Evolutionary conservation across 2,888 invertebrate genomes (phyloP).

Genomic region (Stictocephala bisonia): DNA sequence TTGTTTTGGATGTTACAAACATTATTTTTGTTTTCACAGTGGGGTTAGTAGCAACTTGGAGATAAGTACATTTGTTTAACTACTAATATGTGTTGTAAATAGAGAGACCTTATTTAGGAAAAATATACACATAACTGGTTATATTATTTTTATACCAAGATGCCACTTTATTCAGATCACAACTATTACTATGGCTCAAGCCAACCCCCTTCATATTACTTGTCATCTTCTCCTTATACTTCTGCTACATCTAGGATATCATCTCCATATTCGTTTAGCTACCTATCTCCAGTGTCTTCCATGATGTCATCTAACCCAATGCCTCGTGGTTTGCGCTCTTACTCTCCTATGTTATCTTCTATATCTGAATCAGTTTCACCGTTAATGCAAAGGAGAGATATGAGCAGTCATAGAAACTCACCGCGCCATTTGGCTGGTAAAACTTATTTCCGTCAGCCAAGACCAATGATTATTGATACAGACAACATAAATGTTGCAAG

Average conservation of each 20-base stretch:
- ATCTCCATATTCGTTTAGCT: slow-evolving; percentile 45
- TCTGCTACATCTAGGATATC: slow-evolving; percentile 21
- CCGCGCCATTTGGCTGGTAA: slow-evolving; percentile 22
- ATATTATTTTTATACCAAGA: background rate
- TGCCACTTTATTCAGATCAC: slow-evolving; percentile 42
- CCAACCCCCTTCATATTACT: slow-evolving; percentile 34
- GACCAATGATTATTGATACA: slow-evolving; percentile 82
- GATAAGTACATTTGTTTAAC: background rate
- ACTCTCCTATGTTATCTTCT: slow-evolving; percentile 48
- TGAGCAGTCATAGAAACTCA: slow-evolving; percentile 2
- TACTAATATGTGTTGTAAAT: background rate
- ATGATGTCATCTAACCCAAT: slow-evolving; percentile 43
- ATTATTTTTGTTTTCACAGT: no score
- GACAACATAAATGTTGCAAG: slow-evolving; percentile 82
- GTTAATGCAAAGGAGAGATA: slow-evolving; percentile 23
- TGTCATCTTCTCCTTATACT: slow-evolving; percentile 14
- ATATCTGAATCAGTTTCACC: slow-evolving; percentile 48
- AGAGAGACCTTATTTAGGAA: no score
- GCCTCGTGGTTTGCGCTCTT: slow-evolving; percentile 33
- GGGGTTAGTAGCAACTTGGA: no score
- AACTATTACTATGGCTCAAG: slow-evolving; percentile 39
- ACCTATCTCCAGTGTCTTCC: slow-evolving; percentile 38
- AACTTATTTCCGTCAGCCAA: slow-evolving; percentile 63
- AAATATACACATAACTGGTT: background rate
- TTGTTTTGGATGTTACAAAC: no score